Percentiles rank a stretch among this genome's conserved stretches.
These are phyloP conservation scores for Mustela nigripes DNA, from an alignment of 2,113 vertebrate species.

Conservation along the genomic window DNA sequence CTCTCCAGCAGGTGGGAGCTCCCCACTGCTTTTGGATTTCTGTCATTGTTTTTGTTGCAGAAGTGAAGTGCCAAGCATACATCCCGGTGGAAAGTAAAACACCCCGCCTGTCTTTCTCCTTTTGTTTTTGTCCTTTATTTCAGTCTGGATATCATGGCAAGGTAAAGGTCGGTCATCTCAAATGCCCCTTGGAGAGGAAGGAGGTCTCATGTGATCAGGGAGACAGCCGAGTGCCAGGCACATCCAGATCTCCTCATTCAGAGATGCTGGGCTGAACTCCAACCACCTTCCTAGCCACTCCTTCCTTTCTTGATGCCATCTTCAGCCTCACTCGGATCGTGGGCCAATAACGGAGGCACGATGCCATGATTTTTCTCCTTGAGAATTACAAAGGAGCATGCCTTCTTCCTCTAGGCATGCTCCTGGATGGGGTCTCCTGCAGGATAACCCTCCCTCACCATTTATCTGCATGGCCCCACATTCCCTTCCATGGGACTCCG, in stretches of 20 bases:
- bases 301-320: accelerated
- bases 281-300: accelerated
- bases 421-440: accelerated
- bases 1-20: no score
- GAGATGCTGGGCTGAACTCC: no score
- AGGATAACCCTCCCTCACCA: accelerated
- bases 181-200: neutral
- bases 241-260: accelerated
- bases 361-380: accelerated
- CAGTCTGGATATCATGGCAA: no score
- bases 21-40: accelerated
- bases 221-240: accelerated
- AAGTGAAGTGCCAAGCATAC: accelerated
- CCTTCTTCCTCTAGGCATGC: accelerated
- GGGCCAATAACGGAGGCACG: neutral
- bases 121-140: neutral
- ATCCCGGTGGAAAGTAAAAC: accelerated
- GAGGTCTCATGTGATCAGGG: accelerated
- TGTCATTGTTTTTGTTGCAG: neutral
- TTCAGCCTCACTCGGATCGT: neutral
- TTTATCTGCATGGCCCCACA: accelerated
- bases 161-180: accelerated
- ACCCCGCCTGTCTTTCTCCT: accelerated
- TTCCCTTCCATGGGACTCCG: neutral
- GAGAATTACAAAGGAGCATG: accelerated